phyloP scores from a whole-genome alignment of 2,888 invertebrate species.

The Sepiola atlantica region DNA sequence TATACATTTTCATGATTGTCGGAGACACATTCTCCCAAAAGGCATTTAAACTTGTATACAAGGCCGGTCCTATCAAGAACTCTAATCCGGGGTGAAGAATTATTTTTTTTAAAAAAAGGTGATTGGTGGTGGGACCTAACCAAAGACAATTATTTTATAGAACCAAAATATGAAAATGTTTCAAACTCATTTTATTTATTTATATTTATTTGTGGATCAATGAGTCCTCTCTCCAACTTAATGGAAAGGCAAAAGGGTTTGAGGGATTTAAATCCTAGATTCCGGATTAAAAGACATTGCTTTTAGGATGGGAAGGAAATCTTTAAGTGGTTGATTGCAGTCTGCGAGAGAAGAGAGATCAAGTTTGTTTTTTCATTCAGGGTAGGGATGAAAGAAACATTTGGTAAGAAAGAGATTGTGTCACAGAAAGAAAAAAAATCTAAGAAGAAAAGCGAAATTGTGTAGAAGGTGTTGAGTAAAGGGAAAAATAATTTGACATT shows the following conservation, averaged over 20 bases:
- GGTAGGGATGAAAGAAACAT: not conserved
- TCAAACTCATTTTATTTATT: too few species aligned
- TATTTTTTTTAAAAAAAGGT: too few species aligned
- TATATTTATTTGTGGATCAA: too few species aligned
- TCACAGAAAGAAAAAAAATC: not conserved
- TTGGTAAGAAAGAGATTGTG: not conserved
- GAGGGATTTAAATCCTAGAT: not conserved
- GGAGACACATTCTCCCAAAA: too few species aligned
- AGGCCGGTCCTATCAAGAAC: too few species aligned
- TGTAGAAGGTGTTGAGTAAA: not conserved
- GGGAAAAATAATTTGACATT: not conserved
- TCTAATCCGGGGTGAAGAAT: too few species aligned
- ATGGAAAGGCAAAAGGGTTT: not conserved
- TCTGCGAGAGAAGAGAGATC: not conserved
- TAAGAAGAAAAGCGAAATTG: not conserved
- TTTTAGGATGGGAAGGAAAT: not conserved
- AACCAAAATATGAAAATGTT: too few species aligned
- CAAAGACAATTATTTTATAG: too few species aligned
- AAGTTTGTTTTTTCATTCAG: not conserved
- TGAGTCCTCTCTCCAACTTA: not conserved
- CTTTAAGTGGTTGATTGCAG: not conserved
- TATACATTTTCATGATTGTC: too few species aligned
- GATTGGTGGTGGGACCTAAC: too few species aligned
- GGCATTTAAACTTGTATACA: too few species aligned
- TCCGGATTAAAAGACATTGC: not conserved